Evolutionary conservation across 1,140 invertebrate genomes (phyloP).

Genomic region (Augochlora pura): DNA sequence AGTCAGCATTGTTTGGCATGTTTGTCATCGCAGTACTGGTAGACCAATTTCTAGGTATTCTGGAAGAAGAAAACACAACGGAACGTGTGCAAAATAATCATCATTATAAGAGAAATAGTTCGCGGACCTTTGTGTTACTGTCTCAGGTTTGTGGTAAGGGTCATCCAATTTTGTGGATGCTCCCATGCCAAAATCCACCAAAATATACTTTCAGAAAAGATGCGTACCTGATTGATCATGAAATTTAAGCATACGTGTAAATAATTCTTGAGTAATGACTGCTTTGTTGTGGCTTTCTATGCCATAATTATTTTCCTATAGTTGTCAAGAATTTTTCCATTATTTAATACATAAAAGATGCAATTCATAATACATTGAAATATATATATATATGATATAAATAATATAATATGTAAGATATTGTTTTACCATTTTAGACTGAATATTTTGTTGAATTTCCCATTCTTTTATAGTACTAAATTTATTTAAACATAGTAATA

Average conservation of each 20-base stretch:
- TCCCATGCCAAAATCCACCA: conserved; percentile 83
- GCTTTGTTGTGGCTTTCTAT: conserved; percentile 12
- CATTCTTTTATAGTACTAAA: neutral
- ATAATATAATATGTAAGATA: neutral
- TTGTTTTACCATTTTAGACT: neutral
- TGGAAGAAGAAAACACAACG: conserved; percentile 90
- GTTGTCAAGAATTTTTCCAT: neutral
- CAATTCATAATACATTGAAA: conserved; percentile 6
- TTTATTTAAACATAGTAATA: neutral
- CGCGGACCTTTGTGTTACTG: conserved; percentile 85
- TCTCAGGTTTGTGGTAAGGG: conserved; percentile 91
- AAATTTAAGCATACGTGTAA: conserved; percentile 77
- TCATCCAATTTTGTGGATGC: conserved; percentile 84
- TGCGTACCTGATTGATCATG: conserved; percentile 82
- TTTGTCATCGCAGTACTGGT: conserved; percentile 94
- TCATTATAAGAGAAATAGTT: conserved; percentile 79
- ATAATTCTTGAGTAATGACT: neutral
- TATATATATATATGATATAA: neutral
- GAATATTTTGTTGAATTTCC: neutral
- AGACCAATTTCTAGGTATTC: conserved; percentile 93
- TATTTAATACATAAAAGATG: conserved; percentile 10
- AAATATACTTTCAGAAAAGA: conserved; percentile 81
- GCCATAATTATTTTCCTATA: conserved; percentile 26
- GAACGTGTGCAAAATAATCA: conserved; percentile 89
- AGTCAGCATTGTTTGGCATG: conserved; percentile 92